phyloP scores from a whole-genome alignment of 1,140 invertebrate genomes.

The Ganaspis sp. region DNA sequence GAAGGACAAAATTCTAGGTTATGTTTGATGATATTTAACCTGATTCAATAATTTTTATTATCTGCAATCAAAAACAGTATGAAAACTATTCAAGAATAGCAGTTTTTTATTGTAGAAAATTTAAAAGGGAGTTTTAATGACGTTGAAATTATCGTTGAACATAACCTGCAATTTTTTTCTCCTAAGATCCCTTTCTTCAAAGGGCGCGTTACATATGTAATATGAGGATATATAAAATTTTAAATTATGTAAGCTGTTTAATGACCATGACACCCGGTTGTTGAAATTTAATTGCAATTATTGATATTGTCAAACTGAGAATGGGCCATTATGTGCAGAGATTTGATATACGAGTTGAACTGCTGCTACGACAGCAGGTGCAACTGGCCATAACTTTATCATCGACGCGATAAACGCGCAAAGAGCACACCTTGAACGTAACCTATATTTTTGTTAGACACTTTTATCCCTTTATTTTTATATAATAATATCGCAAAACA shows the following conservation, averaged over 20 bases:
- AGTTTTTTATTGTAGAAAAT: no score
- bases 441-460: background rate
- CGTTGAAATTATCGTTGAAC: no score
- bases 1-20: no score
- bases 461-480: background rate
- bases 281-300: slow-evolving; percentile 7
- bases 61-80: no score
- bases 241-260: background rate
- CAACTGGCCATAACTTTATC: background rate
- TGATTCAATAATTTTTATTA: no score
- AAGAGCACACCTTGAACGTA: background rate
- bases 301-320: background rate
- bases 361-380: background rate
- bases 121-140: no score
- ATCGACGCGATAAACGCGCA: background rate
- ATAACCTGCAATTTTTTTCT: no score
- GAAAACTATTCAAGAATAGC: no score
- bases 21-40: no score
- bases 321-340: slow-evolving; percentile 1
- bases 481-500: background rate
- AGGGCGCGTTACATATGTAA: no score
- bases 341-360: background rate
- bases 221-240: no score
- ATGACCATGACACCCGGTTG: background rate
- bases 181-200: no score